Evolutionary conservation across 1,140 invertebrate genomes (phyloP).

Genomic region (Venturia canescens): DNA sequence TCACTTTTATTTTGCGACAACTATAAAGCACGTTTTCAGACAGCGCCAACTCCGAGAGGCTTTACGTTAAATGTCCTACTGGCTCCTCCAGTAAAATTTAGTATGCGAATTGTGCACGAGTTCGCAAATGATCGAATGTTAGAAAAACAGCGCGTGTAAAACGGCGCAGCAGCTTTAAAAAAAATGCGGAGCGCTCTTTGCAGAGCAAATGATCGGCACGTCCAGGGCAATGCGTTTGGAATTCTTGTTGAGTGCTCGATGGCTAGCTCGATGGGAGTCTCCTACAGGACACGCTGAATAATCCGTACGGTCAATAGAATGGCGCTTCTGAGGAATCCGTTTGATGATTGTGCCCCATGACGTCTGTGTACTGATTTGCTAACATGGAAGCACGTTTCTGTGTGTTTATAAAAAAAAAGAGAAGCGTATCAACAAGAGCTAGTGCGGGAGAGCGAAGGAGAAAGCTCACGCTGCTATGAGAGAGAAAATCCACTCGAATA

Average conservation of each 20-base stretch:
- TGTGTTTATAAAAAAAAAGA: not conserved
- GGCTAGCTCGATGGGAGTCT: not conserved
- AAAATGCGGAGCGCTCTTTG: not conserved
- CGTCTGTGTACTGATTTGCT: not conserved
- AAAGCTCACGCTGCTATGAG: not conserved
- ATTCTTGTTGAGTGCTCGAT: not conserved
- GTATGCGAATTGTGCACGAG: no score
- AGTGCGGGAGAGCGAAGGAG: not conserved
- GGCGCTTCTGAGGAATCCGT: not conserved
- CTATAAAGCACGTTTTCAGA: no score
- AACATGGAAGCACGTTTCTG: not conserved
- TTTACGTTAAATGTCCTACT: no score
- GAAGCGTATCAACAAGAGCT: not conserved
- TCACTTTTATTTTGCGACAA: no score
- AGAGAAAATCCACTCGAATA: not conserved
- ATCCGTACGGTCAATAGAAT: slow-evolving; percentile 6
- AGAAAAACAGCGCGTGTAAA: no score
- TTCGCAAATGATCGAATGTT: no score
- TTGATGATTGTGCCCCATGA: not conserved
- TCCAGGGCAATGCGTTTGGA: not conserved
- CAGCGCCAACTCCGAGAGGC: no score
- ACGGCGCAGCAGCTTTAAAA: not conserved
- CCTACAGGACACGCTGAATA: not conserved
- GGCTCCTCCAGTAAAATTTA: no score
- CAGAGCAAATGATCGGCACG: not conserved